Evolutionary conservation across 2,797 vertebrate species (phyloP), one percentile per base, ranked within the genome.

Genomic region (Capromys pilorides): DNA sequence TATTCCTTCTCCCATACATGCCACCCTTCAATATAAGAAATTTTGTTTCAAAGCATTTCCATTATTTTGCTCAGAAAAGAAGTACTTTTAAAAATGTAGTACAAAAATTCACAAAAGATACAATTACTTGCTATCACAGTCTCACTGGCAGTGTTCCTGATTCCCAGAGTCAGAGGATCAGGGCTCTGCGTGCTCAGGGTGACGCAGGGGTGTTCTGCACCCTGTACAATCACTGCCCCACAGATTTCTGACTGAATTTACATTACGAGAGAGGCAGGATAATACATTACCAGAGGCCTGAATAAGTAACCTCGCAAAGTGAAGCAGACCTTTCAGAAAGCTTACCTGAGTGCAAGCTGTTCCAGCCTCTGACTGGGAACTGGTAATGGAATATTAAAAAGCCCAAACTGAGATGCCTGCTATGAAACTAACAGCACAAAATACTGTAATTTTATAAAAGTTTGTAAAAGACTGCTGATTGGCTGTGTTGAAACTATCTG

Each of bases 381-480:
- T 90, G 96, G 95, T 97, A 97, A 97, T 97, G 97, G 97, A 97
- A 97, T 96, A 97, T 96, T 97, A 97, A 97, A 88, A 96, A 97
- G 96, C 88, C 90, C 78, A 96, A 96, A 81, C 87, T 31, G 96
- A 97, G 96, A 92, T 95, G 92, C 97, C 96, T 95, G 96, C 97
- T 96, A 96, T 96, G 96, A 97, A 96, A 96, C 96, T 97, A 97
- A 97, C 96, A 93, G 66, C 93, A 96, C 93, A 96, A 96, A 97
- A 97, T 96, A 94, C 95, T 91, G 39, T 94, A 90, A 97, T 97
- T 97, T 97, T 95, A 93, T 82, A 86, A 95, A 97, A 97, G 96
- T 97, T 96, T 97, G 91, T 96, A 94, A 92, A 96, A 95, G 95
- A 95, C 39, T 92, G 94, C 87, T 92, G 96, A 97, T 95, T 93